Conservation (phyloP, 2,113 vertebrate genomes). For the Ptilorrhoa leucosticta region DNA sequence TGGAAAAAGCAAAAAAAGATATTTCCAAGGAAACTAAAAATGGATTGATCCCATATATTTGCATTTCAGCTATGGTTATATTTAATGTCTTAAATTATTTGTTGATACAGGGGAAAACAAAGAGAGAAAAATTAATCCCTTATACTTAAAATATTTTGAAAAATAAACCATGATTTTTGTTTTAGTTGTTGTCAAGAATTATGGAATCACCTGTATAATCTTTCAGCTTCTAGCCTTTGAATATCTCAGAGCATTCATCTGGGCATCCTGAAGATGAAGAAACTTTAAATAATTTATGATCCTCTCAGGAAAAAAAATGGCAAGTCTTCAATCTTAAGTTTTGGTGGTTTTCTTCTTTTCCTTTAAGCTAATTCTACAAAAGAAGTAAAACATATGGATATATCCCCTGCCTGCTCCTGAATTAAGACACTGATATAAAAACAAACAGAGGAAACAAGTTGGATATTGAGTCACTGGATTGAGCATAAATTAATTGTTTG, state of each 20-base stretch:
- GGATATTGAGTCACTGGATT: neutral
- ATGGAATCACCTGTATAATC: neutral
- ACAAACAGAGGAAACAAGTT: neutral
- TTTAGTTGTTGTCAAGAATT: neutral
- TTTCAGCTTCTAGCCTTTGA: neutral
- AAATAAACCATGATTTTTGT: neutral
- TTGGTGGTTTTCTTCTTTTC: neutral
- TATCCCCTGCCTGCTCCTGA: neutral
- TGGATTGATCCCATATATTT: neutral
- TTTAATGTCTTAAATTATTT: neutral
- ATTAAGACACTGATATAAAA: neutral
- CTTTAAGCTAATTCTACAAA: neutral
- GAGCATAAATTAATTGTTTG: neutral
- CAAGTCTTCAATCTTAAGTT: neutral
- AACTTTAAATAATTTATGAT: constrained; percentile 35
- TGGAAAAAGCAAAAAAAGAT: neutral
- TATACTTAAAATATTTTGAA: neutral
- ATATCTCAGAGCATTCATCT: neutral
- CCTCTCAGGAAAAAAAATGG: neutral
- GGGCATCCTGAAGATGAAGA: constrained; percentile 16
- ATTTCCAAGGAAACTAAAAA: neutral
- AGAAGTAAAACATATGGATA: neutral
- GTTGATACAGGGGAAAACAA: neutral
- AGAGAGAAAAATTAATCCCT: neutral
- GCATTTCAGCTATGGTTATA: neutral